phyloP scores from a whole-genome alignment of 1,140 invertebrate species.

The Zaprionus tsacasi region DNA sequence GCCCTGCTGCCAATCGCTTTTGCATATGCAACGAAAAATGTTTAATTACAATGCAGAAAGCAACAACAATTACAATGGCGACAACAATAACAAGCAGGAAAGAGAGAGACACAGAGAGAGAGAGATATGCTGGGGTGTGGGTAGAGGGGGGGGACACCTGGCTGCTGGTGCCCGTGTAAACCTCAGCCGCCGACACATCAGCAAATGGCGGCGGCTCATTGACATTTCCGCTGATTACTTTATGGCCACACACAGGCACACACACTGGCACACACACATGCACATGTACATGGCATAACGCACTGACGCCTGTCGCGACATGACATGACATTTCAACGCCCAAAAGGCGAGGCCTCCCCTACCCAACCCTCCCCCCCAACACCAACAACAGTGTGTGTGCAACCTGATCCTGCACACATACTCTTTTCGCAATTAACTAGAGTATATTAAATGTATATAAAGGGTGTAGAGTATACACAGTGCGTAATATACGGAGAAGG shows the following conservation, averaged over 20 bases:
- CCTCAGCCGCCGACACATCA: conserved; percentile 78
- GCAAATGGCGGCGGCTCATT: conserved; percentile 79
- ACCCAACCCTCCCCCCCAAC: background rate
- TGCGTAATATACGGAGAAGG: no score
- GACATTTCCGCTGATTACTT: conserved; percentile 83
- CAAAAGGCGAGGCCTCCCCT: conserved; percentile 1
- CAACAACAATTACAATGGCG: conserved; percentile 43
- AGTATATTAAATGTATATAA: background rate
- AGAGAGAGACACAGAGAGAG: background rate
- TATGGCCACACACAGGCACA: conserved; percentile 56
- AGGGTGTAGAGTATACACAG: no score
- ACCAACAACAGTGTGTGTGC: background rate
- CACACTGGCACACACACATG: conserved; percentile 15
- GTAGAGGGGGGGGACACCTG: conserved; percentile 19
- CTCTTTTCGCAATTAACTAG: background rate
- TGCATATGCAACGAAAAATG: conserved; percentile 69
- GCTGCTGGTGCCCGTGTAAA: conserved; percentile 62
- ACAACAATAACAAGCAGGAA: conserved; percentile 28
- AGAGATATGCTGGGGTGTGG: conserved; percentile 2
- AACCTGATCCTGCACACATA: background rate
- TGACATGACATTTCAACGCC: conserved; percentile 74
- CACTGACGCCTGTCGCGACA: conserved; percentile 68
- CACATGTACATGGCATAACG: conserved; percentile 41
- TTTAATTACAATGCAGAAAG: conserved; percentile 70
- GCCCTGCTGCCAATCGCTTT: conserved; percentile 50